Evolutionary conservation across 2,888 invertebrate genomes (phyloP).

Genomic region (Amphiduros pacificus): DNA sequence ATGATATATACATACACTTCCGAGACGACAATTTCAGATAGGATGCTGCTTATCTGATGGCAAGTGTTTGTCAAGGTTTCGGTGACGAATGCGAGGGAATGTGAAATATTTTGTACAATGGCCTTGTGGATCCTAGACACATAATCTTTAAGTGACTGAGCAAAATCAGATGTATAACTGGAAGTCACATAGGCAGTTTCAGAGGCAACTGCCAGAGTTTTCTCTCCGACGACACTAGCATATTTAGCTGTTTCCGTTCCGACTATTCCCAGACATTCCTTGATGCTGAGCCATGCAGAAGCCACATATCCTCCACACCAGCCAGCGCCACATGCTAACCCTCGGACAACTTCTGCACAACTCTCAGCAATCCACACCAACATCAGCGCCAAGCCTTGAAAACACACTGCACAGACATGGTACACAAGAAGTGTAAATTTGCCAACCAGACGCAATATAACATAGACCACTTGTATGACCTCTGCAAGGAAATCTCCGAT

Average conservation of each 20-base stretch:
- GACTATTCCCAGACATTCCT: not conserved
- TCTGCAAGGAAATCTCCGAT: constrained; percentile 9
- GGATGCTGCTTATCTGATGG: no score
- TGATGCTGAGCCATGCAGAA: not conserved
- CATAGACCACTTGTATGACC: not conserved
- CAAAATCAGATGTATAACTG: no score
- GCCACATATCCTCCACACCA: not conserved
- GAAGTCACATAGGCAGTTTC: not conserved
- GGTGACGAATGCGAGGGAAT: no score
- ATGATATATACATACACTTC: constrained; percentile 3
- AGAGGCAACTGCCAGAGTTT: not conserved
- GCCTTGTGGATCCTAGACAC: no score
- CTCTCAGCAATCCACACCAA: not conserved
- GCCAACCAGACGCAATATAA: not conserved
- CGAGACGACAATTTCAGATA: not conserved
- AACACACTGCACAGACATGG: not conserved
- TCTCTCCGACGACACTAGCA: not conserved
- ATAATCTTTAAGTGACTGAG: no score
- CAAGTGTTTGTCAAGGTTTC: no score
- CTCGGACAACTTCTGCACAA: not conserved
- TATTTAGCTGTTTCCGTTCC: not conserved
- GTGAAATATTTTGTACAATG: no score
- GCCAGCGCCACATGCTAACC: not conserved
- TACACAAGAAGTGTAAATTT: constrained; percentile 5
- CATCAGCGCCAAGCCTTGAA: not conserved